A percentile compares a stretch with the other conserved stretches of the same genome.
Conservation (phyloP, 2,113 vertebrate genomes). For the Engraulis encrasicolus region DNA sequence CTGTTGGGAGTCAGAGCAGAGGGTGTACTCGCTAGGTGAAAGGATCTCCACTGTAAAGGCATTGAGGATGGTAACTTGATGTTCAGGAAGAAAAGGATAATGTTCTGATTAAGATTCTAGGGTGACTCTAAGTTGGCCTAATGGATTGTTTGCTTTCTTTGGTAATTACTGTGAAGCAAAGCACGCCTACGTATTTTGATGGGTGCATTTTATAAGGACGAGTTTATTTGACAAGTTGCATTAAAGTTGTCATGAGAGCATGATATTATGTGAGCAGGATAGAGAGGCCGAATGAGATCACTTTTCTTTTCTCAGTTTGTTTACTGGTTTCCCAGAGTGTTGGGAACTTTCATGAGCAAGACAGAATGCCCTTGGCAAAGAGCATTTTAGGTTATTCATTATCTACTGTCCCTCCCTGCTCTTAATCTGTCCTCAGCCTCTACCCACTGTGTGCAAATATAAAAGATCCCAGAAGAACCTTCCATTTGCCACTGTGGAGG, state of each 20-base stretch:
- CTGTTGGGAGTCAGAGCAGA: not conserved
- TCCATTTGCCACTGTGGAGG: too few species aligned
- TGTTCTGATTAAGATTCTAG: too few species aligned
- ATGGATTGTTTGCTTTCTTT: too few species aligned
- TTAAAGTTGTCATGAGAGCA: not conserved
- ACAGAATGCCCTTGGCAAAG: not conserved
- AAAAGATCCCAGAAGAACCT: too few species aligned
- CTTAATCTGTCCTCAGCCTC: not conserved
- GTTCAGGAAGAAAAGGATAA: not conserved
- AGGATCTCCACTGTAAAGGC: not conserved
- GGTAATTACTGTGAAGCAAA: not conserved
- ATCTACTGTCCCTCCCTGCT: not conserved
- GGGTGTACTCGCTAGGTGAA: not conserved
- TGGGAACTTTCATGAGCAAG: not conserved
- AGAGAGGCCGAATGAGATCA: not conserved
- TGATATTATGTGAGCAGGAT: not conserved
- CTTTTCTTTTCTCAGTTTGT: not conserved
- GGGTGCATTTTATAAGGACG: too few species aligned
- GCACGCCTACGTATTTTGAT: not conserved
- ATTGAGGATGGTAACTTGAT: not conserved
- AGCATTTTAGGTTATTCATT: not conserved
- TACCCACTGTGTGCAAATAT: too few species aligned
- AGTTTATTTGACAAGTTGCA: too few species aligned
- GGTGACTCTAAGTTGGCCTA: too few species aligned
- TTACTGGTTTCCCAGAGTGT: not conserved